Conservation (phyloP, 2,113 vertebrate species). For the Elanoides forficatus region DNA sequence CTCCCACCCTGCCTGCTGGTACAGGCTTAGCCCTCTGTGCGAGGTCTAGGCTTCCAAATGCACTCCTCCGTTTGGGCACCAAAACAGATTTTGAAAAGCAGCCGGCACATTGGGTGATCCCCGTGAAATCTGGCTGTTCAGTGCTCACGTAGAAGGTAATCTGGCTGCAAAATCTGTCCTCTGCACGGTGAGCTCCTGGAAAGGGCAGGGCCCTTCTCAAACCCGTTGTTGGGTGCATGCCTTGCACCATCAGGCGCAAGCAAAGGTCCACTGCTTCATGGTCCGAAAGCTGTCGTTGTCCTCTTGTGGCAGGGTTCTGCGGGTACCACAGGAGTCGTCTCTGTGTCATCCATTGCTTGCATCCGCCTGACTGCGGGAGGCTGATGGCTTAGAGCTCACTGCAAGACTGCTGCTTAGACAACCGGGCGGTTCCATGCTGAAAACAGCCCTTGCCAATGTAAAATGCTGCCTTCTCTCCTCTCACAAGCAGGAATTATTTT, state of each 20-base stretch:
- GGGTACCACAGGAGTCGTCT: too few species aligned
- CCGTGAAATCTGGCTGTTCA: neutral
- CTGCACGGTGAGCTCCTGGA: neutral
- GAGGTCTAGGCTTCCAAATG: too few species aligned
- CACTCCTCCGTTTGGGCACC: neutral
- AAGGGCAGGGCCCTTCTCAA: too few species aligned
- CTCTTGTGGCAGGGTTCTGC: neutral
- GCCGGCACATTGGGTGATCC: too few species aligned
- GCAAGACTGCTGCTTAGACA: neutral
- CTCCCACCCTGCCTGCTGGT: neutral
- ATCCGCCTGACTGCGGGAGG: fast-evolving
- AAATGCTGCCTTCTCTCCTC: neutral
- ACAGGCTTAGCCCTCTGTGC: neutral
- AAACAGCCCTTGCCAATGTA: neutral
- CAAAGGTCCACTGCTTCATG: neutral
- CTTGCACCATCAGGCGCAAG: neutral
- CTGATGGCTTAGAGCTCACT: fast-evolving
- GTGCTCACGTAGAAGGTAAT: neutral
- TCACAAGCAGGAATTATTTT: neutral
- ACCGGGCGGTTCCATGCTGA: fast-evolving
- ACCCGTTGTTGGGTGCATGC: fast-evolving
- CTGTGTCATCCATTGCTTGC: fast-evolving
- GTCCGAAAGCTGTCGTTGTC: neutral
- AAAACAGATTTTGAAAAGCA: neutral
- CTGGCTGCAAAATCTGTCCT: neutral